Base-by-base conservation (phyloP, 2,113 vertebrate species). In the Cisticola juncidis region DNA sequence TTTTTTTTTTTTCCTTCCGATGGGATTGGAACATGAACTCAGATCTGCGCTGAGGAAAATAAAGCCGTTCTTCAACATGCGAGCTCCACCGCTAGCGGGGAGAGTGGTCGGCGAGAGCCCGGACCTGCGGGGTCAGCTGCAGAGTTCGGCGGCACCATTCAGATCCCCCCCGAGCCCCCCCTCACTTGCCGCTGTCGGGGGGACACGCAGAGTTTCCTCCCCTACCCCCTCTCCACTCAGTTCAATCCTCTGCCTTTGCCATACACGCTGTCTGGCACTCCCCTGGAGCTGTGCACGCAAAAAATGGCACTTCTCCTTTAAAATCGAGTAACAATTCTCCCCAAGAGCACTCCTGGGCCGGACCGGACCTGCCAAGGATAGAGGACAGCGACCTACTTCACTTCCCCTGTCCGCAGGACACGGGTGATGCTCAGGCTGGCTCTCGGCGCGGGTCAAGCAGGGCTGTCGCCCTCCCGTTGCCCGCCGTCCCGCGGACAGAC, bases 21-120 rank as follows among this genome's bases (percentile, higher is more conserved):
- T 72, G 92, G 48, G 68, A 92, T 95, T 85, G 87, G 93, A 96
- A 44, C 79, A 72, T 65, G 88, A 73, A 87, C 83, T 93, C 82
- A 71, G 71, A 92, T 93, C 57, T 19, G 20, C 65, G 58, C 35
- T 31, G 54, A 78, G 95, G 85, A 86, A 97, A 95, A 95, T 42
- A 84, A 91, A 78, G 56, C 29, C 44, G 14, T 84, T 79, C 40
- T 78, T 78, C 81, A 2, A 33, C 80, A 33, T 88, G 90, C 64
- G 83, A 96, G 93, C 86, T 81, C 14, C 94, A 93, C 94, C 11
- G 65, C 33, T 51, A 17, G 3, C 24, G 2, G 23, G 47, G 28
- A 29, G 42, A 54, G 85, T 14, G 15, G n/a, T 36, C 10, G 12
- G 64, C 9, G 20, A 40, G 50, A 54, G 21, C 50, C 47, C 12